A percentile compares a stretch with the other conserved stretches of the same genome.
phyloP scores from a whole-genome alignment of 2,888 invertebrate species.

The Drosophila birchii region DNA sequence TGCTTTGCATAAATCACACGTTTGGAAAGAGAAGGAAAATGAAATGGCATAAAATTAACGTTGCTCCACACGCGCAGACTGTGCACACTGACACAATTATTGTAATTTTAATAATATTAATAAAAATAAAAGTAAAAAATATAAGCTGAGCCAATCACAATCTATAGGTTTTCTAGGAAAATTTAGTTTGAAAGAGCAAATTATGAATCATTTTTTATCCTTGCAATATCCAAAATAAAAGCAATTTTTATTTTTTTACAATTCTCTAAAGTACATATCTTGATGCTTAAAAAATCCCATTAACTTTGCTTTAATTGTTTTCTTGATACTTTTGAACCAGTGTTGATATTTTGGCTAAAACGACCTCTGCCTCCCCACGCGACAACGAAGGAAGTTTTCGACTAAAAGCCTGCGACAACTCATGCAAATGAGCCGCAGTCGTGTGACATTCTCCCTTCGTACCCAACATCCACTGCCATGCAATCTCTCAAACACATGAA shows the following conservation, averaged over 20 bases:
- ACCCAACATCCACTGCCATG: conserved; percentile 12
- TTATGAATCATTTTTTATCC: not conserved
- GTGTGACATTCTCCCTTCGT: conserved; percentile 47
- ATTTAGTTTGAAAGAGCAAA: not conserved
- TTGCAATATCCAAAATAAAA: not conserved
- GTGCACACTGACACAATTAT: conserved; percentile 45
- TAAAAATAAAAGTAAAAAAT: not conserved
- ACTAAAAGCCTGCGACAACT: conserved; percentile 79
- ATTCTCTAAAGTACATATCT: no score
- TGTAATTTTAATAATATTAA: not conserved
- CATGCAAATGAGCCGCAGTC: conserved; percentile 79
- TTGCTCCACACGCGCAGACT: conserved; percentile 48
- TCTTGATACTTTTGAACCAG: conserved; percentile 31
- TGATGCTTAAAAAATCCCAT: not conserved
- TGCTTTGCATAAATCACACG: conserved; percentile 78
- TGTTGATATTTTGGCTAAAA: conserved; percentile 43
- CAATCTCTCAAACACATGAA: conserved; percentile 37
- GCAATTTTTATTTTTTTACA: no score
- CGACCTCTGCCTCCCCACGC: conserved; percentile 17
- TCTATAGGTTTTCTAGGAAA: not conserved
- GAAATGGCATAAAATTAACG: conserved; percentile 79
- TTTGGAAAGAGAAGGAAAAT: conserved; percentile 61
- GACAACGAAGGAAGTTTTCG: conserved; percentile 60
- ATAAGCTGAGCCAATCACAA: not conserved
- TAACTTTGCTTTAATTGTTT: conserved; percentile 30